Percentiles rank a stretch among this genome's conserved stretches.
These are phyloP conservation scores for Drosophila elegans DNA, from an alignment of 1,140 invertebrate species.

Conservation along the genomic window DNA sequence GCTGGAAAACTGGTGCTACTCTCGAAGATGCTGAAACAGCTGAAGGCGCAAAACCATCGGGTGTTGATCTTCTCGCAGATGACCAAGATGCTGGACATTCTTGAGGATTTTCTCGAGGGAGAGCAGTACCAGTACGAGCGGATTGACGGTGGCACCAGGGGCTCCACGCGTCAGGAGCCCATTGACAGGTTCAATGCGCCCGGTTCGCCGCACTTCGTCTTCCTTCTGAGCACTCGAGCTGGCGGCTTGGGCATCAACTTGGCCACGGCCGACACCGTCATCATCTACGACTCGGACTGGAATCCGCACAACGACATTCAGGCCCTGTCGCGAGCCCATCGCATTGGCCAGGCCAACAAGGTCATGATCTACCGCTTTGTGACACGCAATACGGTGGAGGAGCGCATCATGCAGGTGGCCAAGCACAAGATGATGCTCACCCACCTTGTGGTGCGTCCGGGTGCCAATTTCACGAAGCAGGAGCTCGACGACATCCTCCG, in stretches of 20 bases:
- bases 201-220: background rate
- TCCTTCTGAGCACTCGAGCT: background rate
- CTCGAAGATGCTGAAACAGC: conserved; percentile 3
- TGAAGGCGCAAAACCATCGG: background rate
- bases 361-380: conserved; percentile 4
- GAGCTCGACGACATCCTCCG: background rate
- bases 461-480: background rate
- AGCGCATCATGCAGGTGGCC: conserved; percentile 1
- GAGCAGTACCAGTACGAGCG: conserved; percentile 1
- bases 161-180: background rate
- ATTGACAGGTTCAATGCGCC: conserved; percentile 1
- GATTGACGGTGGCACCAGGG: background rate
- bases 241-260: conserved; percentile 1
- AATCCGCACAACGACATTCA: conserved; percentile 8
- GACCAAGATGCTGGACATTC: background rate
- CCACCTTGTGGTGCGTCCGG: conserved; percentile 2
- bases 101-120: background rate
- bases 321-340: conserved; percentile 1
- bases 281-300: conserved; percentile 5
- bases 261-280: conserved; percentile 4
- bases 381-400: conserved; percentile 1
- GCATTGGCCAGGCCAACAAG: background rate
- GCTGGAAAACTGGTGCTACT: background rate
- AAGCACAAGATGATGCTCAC: conserved; percentile 10
- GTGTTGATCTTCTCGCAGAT: conserved; percentile 2